Conservation (phyloP, 2,113 vertebrate species). For the Sakesphorus luctuosus region DNA sequence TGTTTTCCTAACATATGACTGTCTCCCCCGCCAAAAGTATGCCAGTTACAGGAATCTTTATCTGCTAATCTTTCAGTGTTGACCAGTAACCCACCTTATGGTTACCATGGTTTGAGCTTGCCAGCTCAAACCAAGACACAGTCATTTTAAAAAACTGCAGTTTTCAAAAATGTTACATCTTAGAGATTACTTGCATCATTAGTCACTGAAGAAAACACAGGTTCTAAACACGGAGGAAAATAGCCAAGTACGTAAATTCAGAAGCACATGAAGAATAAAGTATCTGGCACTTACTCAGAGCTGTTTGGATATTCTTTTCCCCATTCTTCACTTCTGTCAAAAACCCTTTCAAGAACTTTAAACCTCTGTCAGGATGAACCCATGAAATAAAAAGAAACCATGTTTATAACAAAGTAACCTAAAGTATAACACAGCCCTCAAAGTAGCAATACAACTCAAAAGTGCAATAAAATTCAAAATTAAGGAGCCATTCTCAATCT, state of each 20-base stretch:
- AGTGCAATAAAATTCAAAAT: background rate
- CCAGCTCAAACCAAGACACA: no score
- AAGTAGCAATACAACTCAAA: background rate
- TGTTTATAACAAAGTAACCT: background rate
- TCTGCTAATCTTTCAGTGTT: background rate
- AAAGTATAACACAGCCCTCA: background rate
- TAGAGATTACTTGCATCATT: background rate
- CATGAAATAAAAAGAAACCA: background rate
- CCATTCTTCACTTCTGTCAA: conserved; percentile 89
- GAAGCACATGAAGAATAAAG: background rate
- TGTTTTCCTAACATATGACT: background rate
- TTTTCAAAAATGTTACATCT: background rate
- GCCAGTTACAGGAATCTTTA: background rate
- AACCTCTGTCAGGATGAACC: conserved; percentile 77
- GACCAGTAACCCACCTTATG: background rate
- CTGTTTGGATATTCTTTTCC: conserved; percentile 89
- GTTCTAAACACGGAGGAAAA: background rate
- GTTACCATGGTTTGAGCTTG: no score
- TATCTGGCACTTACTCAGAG: conserved; percentile 86
- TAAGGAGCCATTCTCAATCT: background rate
- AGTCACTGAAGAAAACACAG: background rate
- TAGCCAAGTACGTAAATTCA: background rate
- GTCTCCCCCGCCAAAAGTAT: background rate
- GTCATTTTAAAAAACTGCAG: background rate
- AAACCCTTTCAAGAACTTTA: conserved; percentile 96